These are phyloP conservation scores for Pangasius macronema DNA, from an alignment of 2,797 vertebrate genomes.

Conservation along the genomic window DNA sequence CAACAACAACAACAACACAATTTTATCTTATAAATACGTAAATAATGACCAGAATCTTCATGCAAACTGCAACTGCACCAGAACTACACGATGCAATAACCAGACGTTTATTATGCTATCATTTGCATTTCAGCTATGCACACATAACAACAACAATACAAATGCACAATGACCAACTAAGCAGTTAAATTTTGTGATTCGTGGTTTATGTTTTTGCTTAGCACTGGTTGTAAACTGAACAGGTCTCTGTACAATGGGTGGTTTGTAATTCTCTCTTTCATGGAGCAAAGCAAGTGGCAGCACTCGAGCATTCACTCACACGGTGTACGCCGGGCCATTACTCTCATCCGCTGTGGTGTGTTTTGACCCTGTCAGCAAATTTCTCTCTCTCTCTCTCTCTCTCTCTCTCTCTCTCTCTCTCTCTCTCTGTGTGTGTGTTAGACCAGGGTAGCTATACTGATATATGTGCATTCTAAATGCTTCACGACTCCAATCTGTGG, in stretches of 20 bases:
- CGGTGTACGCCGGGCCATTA: constrained; percentile 75
- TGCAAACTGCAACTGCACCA: neutral
- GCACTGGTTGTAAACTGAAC: constrained; percentile 1
- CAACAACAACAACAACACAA: constrained; percentile 18
- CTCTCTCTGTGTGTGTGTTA: neutral
- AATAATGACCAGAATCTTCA: neutral
- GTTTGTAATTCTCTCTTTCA: constrained; percentile 37
- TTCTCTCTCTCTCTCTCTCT: constrained; percentile 27
- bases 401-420: too few relatives aligned
- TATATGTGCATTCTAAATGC: constrained; percentile 64
- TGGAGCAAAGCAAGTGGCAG: constrained; percentile 47
- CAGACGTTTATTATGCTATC: neutral
- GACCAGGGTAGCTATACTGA: constrained; percentile 55
- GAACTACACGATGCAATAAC: constrained; percentile 4
- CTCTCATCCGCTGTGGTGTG: constrained; percentile 78
- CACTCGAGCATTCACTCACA: constrained; percentile 75
- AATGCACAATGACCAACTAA: neutral
- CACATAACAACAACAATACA: neutral
- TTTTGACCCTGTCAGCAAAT: constrained; percentile 76
- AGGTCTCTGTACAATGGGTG: constrained; percentile 26
- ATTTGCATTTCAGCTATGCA: neutral
- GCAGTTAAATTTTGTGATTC: constrained; percentile 24
- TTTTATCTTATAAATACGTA: neutral
- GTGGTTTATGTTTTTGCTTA: constrained; percentile 18
- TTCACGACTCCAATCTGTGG: constrained; percentile 57